Percentiles rank a stretch among this genome's conserved stretches.
Conservation (phyloP, 2,888 invertebrate species). For the Cetonia aurata region DNA sequence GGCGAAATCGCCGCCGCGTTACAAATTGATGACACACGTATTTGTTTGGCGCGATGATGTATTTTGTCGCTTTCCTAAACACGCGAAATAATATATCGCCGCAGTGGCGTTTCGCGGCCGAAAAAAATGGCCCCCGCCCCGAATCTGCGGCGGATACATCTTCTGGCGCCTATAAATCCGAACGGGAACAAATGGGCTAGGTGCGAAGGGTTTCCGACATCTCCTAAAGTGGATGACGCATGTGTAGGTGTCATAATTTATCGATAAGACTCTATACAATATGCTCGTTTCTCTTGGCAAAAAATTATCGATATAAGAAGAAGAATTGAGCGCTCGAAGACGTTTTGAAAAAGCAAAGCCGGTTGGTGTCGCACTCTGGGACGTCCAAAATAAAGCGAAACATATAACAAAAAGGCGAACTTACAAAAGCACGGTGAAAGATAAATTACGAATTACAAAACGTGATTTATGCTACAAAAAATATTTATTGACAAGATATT, state of each 20-base stretch:
- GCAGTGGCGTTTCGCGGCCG: background rate
- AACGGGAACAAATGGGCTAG: conserved; percentile 38
- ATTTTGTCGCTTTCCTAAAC: conserved; percentile 36
- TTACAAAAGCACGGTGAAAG: too few species aligned
- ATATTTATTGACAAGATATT: too few species aligned
- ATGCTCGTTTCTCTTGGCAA: too few species aligned
- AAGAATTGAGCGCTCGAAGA: too few species aligned
- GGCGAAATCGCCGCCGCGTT: background rate
- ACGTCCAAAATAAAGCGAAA: too few species aligned
- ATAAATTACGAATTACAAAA: too few species aligned
- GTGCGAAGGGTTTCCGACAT: conserved; percentile 13
- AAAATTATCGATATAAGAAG: too few species aligned
- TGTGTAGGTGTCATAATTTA: conserved; percentile 28
- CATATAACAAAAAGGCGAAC: too few species aligned
- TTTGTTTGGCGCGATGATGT: conserved; percentile 35
- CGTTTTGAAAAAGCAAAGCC: too few species aligned
- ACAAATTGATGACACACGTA: conserved; percentile 38
- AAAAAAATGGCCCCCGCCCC: conserved; percentile 32
- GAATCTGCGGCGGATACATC: conserved; percentile 34
- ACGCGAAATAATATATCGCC: conserved; percentile 37
- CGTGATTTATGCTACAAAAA: too few species aligned
- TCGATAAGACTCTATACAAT: background rate
- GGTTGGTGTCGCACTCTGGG: too few species aligned
- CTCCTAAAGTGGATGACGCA: background rate
- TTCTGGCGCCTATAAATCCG: conserved; percentile 37